These are phyloP conservation scores for Marisa cornuarietis DNA, from an alignment of 1,140 invertebrate genomes.

Conservation along the genomic window DNA sequence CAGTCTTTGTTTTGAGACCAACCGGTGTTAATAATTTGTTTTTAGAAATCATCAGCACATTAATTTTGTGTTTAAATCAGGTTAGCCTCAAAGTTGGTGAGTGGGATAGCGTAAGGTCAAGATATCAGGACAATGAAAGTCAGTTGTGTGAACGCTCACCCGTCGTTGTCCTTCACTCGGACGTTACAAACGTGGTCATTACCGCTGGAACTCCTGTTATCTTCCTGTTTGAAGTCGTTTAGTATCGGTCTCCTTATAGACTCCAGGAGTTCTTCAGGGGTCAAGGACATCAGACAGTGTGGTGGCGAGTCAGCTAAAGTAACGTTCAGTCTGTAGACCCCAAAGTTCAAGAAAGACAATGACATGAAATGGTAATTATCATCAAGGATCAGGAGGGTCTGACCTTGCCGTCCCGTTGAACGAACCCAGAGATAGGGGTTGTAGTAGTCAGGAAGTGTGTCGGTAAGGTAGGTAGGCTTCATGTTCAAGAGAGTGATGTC, in stretches of 20 bases:
- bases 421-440: slow-evolving; percentile 30
- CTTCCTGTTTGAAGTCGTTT: slow-evolving; percentile 32
- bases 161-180: slow-evolving; percentile 29
- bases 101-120: no score
- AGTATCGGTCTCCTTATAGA: slow-evolving; percentile 30
- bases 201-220: slow-evolving; percentile 18
- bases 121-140: no score
- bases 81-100: no score
- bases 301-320: slow-evolving; percentile 3
- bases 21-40: no score
- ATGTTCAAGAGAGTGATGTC: slow-evolving; percentile 8
- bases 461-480: not conserved
- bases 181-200: slow-evolving; percentile 47
- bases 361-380: slow-evolving; percentile 49
- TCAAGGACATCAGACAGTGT: slow-evolving; percentile 28
- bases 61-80: no score
- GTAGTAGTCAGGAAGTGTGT: not conserved
- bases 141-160: not conserved
- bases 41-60: no score
- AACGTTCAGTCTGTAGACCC: slow-evolving; percentile 20
- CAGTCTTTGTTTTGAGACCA: no score
- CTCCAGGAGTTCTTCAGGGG: slow-evolving; percentile 19
- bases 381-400: slow-evolving; percentile 41
- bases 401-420: slow-evolving; percentile 36
- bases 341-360: slow-evolving; percentile 29